Evolutionary conservation across 2,888 invertebrate species (phyloP).

Genomic region (Chloroclysta siterata): DNA sequence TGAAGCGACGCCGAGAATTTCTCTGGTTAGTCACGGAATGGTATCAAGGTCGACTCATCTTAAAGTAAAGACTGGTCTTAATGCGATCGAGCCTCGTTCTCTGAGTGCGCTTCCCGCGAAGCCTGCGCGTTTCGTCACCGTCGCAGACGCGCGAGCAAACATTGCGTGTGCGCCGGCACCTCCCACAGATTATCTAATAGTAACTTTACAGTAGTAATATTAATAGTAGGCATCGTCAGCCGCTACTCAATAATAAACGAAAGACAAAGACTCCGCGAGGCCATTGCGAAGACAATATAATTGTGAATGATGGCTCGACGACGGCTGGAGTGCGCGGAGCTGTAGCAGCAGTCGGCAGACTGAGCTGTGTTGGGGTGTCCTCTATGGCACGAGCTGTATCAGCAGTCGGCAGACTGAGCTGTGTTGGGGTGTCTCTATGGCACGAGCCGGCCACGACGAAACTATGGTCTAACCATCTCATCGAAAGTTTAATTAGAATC

Average conservation of each 20-base stretch:
- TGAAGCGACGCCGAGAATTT: conserved; percentile 30
- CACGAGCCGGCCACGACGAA: too few species aligned
- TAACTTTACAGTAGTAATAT: conserved; percentile 8
- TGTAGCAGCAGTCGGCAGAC: too few species aligned
- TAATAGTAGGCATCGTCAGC: conserved; percentile 4
- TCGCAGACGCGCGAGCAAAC: conserved; percentile 42
- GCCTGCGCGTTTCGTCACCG: conserved; percentile 44
- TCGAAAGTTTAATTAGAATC: too few species aligned
- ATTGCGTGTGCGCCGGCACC: conserved; percentile 33
- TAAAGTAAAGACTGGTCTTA: conserved; percentile 69
- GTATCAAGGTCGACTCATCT: conserved; percentile 64
- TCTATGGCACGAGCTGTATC: too few species aligned
- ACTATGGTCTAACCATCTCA: too few species aligned
- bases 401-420: too few species aligned
- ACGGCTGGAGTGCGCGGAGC: too few species aligned
- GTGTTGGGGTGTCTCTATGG: too few species aligned
- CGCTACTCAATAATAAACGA: conserved; percentile 11
- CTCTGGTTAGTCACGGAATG: conserved; percentile 43
- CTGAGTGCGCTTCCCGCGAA: conserved; percentile 44
- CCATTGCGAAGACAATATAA: neutral
- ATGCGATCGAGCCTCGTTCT: conserved; percentile 67
- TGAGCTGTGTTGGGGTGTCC: too few species aligned
- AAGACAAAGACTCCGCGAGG: conserved; percentile 8
- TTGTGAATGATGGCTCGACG: neutral
- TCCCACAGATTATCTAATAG: conserved; percentile 13